Evolutionary conservation across 2,888 invertebrate species (phyloP).

Genomic region (Lordiphosa fenestrarum): DNA sequence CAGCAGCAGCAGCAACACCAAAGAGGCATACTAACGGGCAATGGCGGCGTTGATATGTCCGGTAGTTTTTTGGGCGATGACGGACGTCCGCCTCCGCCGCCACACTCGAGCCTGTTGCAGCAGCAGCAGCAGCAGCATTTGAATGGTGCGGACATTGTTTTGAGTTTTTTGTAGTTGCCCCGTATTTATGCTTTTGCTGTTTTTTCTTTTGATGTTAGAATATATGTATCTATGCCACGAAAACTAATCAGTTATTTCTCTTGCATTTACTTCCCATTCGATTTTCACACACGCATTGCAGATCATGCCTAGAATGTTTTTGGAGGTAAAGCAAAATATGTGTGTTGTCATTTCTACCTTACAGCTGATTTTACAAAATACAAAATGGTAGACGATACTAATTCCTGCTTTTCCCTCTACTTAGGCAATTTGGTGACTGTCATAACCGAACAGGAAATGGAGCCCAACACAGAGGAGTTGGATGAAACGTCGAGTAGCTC

Average conservation of each 20-base stretch:
- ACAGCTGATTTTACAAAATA: neutral
- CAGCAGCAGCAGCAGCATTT: conserved; percentile 84
- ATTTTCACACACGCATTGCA: conserved; percentile 26
- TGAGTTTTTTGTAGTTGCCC: neutral
- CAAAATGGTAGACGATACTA: neutral
- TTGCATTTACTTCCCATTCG: conserved; percentile 40
- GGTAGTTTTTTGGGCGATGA: conserved; percentile 80
- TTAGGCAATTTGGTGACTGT: conserved; percentile 91
- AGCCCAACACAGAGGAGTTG: conserved; percentile 55
- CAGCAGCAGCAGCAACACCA: conserved; percentile 45
- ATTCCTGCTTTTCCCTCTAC: conserved; percentile 42
- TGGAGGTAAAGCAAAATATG: conserved; percentile 49
- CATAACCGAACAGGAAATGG: conserved; percentile 89
- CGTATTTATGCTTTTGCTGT: conserved; percentile 24
- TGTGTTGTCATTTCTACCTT: conserved; percentile 25
- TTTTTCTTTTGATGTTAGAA: conserved; percentile 23
- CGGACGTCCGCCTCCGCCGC: conserved; percentile 87
- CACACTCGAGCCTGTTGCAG: conserved; percentile 85
- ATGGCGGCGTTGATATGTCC: conserved; percentile 72
- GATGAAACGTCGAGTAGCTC: conserved; percentile 55
- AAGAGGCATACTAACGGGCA: conserved; percentile 56
- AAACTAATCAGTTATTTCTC: conserved; percentile 56
- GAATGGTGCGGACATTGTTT: conserved; percentile 62
- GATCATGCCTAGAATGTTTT: conserved; percentile 57
- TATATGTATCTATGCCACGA: conserved; percentile 4